Base-by-base conservation (phyloP, 2,888 invertebrate species). In the Criorhina ranunculi region DNA sequence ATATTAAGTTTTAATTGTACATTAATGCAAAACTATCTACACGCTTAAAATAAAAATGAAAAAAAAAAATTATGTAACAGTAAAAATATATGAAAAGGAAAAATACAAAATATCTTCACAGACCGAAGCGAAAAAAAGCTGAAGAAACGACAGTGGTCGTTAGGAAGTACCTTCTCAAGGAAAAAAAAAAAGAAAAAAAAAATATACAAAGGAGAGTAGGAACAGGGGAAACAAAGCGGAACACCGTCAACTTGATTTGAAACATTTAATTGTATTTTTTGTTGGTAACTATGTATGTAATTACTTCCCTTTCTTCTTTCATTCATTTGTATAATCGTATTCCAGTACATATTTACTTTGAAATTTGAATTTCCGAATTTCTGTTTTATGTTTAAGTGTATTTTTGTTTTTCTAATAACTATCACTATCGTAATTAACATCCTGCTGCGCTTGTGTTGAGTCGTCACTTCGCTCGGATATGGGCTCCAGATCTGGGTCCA, bases 391-490 rank as follows among this genome's bases (percentile, higher is more conserved):
- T 33, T 2, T 55, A 24, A 24, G 24, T 67, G 62, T 40, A 11
- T 44, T 51, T 51, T 40, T 44, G 12, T 29, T 60, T 51, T 49
- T 88, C 81, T 89, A 91, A 88, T 90, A 90, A 87, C 88, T 88
- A 87, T 91, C 91, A 88, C 91, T 91, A 87, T 91, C 91, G 87
- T 91, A 91, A 89, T 91, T 91, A 86, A 90, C 89, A 87, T 91
- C 91, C 81, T 90, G 90, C 87, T 91, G 91, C 76, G 91, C 91
- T 86, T 91, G 91, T 70, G 91, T 91, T 46, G 91, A 91, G 86
- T 92, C 91, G 62, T 92, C 92, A 77, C 91, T 92, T 49, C 91
- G 89, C 67, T 92, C 92, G 1, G 91, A 91, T 17, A 89, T 89
- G 35, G 91, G 91, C 81, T 91, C 91, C 57, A 89, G 87, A 78